Base-by-base conservation (phyloP, 2,888 invertebrate species). In the Antitype chi region DNA sequence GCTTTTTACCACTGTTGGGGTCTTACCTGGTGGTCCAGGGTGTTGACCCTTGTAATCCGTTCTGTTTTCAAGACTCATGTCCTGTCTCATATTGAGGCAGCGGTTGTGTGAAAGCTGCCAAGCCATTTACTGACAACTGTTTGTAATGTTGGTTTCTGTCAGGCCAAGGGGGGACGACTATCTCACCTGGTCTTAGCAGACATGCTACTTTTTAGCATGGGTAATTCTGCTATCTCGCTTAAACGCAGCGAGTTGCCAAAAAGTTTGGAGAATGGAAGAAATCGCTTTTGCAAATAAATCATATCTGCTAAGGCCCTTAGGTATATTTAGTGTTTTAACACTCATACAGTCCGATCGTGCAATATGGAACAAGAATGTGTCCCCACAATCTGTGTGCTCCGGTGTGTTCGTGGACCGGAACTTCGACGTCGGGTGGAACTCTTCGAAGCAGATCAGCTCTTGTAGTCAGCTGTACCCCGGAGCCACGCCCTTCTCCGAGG, bases 371-470 rank as follows among this genome's bases (percentile, higher is more conserved):
- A 93, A 93, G 78, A 96, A 96, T 63, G 76, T 88, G 57, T 93
- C 96, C 0, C 95, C 95, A 2, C 95, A 95, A 89, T 71, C 66
- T 0, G 90, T 89, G 0, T 96, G 96, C 70, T 84, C 89, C 0
- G 96, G 96, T 0, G 96, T 96, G 0, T 85, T 88, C 0, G 78
- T 96, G 59, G 96, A 96, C 49, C 91, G 96, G 0, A 96, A 96
- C 78, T 96, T 96, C 47, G 95, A 96, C 49, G 91, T 96, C 11
- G 90, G 91, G 0, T 96, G 95, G 95, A 93, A 93, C 64, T 17
- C 3, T 2, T 79, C 90, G 0, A 64, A 47, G 0, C 28, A 66
- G 0, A 70, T 89, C 4, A 93, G 89, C 60, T 92, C 95, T 0
- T 96, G 96, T 81, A 93, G 91, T 74, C 93, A 92, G 66, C 81